Evolutionary conservation across 2,797 vertebrate species (phyloP), one percentile per base, ranked within the genome.

Genomic region (Macrochelys suwanniensis): DNA sequence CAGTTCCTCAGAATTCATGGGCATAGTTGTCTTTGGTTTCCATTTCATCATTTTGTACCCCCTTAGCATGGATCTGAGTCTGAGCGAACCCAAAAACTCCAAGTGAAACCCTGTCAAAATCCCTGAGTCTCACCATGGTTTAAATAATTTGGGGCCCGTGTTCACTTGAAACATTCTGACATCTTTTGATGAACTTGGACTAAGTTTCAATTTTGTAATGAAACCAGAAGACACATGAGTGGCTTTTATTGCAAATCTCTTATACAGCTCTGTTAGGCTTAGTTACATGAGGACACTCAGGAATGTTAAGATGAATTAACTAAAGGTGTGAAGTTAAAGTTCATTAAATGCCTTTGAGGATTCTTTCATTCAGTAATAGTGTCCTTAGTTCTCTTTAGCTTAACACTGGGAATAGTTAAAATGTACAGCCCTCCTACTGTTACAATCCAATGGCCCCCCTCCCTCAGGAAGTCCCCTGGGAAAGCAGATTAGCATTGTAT

Each of bases 81-180:
- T 93, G 93, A 94, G 91, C 95, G 93, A 95, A 97, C 96, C 96
- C 95, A 89, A 56, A 51, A 71, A 95, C 96, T 94, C 96, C n/a
- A 19, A 85, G 92, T 83, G 93, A 77, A 92, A 80, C 47, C 65
- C 87, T 93, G 85, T 96, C 90, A 89, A 95, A 95, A 88, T 83
- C 91, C 6, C 47, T 53, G 83, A 65, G 87, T 83, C 89, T 85
- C 96, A 86, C 92, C 80, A 68, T 74, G 12, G 42, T 88, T 71
- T 92, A 88, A 97, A 95, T 84, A 71, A 79, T 94, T 79, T 89
- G 5, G 16, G 89, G 3, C 96, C 90, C 90, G 61, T 51, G 91
- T 23, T 92, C 94, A 53, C 87, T 94, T 85, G 79, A 95, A 89
- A 71, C 2, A 0, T 81, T 57, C 78, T 80, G 68, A 57, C 56